Base-by-base conservation (phyloP, 1,140 invertebrate species). In the Apis mellifera region DNA sequence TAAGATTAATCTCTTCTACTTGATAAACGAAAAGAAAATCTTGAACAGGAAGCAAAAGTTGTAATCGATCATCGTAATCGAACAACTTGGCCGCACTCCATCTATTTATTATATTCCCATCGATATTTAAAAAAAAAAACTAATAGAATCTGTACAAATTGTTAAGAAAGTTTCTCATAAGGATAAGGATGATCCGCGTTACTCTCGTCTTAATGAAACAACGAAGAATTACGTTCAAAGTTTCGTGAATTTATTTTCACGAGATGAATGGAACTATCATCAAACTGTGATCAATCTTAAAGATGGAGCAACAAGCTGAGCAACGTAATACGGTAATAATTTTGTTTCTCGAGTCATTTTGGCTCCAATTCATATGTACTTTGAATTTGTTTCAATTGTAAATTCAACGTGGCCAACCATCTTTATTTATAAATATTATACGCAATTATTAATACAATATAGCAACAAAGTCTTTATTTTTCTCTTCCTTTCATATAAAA, bases 311-410 rank as follows among this genome's bases (percentile, higher is more conserved):
- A 66, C 42, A 48, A 52, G 32, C 21, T 15, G 66, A 69, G 66
- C 21, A 52, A 69, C 48, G 48, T 52, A 69, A 69, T 69, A 21
- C n/a, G 7, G 48, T 69, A 69, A 69, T 69, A 69, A 69, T 17
- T 66, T 19, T 12, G 32, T 21, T 48, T 17, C 19, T 48, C 42
- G 4, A 19, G 19, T 42, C 11, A 32, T 32, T n/a, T 8, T 12
- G 65, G 17, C 9, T 48, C 32, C 42, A 66, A 66, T 9, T 66
- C 21, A 26, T n/a, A n/a, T n/a, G 32, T 42, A 42, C 32, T 19
- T 21, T 1, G 0, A 32, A 42, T 48, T 66, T 42, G 48, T 60
- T 60, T 57, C 55, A n/a, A 19, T 19, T 48, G 32, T 11, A 42
- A 66, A 42, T 66, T 42, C 32, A 42, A 42, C 32, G 32, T 5